Evolutionary conservation across 37 sponge, comb jelly and placozoan species (phyloP), one percentile per base, ranked within the genome.

Genomic region (Agelas oroides): DNA sequence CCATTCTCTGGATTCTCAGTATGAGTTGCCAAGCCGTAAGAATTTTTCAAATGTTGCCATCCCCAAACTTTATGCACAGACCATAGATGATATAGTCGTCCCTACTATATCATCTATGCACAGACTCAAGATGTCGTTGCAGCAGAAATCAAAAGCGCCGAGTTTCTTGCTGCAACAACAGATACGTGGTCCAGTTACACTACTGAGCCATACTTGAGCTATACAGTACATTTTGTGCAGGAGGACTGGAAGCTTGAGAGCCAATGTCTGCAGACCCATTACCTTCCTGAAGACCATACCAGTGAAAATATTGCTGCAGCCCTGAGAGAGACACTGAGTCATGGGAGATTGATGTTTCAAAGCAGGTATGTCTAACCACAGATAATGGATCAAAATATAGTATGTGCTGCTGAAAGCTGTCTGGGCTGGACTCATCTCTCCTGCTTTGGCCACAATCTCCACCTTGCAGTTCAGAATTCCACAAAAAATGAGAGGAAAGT

Each of bases 401-500:
- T 65, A 2, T n/a, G n/a, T n/a, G 36, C 40, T 32, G 84, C 84
- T 63, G 39, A 65, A 30, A 11, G 17, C 2, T 11, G 23, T 0
- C 66, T 84, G 14, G 57, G 16, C 23, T 75, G 84, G 84, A 28
- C 12, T 1, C 23, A 67, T 27, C 31, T 84, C 25, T 74, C 80
- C 41, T 84, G 84, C 37, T 84, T 84, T 75, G 84, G 84, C 46
- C 84, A 84, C 55, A 84, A 84, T 64, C 53, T 84, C 5, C 36
- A 84, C 36, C 76, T 84, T 41, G 75, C 84, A 20, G 64, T 84
- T 31, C 74, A 13, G 40, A 84, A 84, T 25, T 38, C 66, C 1
- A 14, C 75, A 3, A 38, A 74, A 28, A 57, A 75, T 75, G 84
- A 84, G 12, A 12, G 1, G 11, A 64, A 76, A 25, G 28, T 52